Percentiles rank a stretch among this genome's conserved stretches.
Evolutionary conservation across 1,140 invertebrate species (phyloP).

Genomic region (Antheraea pernyi): DNA sequence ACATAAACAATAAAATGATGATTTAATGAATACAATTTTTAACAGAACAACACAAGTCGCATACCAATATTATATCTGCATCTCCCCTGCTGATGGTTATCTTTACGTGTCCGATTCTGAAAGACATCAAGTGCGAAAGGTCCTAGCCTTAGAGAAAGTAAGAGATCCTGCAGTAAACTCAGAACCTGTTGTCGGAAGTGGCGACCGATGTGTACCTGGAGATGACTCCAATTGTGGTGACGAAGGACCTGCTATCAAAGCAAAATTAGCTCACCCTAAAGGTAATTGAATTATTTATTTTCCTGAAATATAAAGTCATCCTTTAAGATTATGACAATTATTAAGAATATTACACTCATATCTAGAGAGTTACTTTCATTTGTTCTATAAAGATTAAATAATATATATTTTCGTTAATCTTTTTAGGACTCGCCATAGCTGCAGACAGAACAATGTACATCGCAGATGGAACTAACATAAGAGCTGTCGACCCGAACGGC

Average conservation of each 20-base stretch:
- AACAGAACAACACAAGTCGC: slow-evolving; percentile 93
- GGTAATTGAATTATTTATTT: slow-evolving; percentile 78
- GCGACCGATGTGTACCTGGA: slow-evolving; percentile 97
- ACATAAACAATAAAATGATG: neutral
- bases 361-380: neutral
- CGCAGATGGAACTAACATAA: slow-evolving; percentile 95
- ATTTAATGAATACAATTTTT: slow-evolving; percentile 36
- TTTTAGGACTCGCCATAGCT: slow-evolving; percentile 90
- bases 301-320: neutral
- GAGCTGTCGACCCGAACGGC: slow-evolving; percentile 93
- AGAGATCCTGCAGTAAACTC: slow-evolving; percentile 91
- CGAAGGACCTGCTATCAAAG: slow-evolving; percentile 92
- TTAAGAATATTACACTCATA: too few species aligned
- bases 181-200: slow-evolving; percentile 95
- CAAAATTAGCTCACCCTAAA: slow-evolving; percentile 97
- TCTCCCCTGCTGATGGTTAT: slow-evolving; percentile 96
- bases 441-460: slow-evolving; percentile 96
- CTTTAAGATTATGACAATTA: neutral
- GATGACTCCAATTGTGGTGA: slow-evolving; percentile 95
- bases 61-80: slow-evolving; percentile 96
- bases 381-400: neutral
- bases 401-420: neutral
- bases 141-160: slow-evolving; percentile 87
- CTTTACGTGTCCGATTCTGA: slow-evolving; percentile 98
- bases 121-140: slow-evolving; percentile 91